Base-by-base conservation (phyloP, 1,140 invertebrate species). In the Fopius arisanus region DNA sequence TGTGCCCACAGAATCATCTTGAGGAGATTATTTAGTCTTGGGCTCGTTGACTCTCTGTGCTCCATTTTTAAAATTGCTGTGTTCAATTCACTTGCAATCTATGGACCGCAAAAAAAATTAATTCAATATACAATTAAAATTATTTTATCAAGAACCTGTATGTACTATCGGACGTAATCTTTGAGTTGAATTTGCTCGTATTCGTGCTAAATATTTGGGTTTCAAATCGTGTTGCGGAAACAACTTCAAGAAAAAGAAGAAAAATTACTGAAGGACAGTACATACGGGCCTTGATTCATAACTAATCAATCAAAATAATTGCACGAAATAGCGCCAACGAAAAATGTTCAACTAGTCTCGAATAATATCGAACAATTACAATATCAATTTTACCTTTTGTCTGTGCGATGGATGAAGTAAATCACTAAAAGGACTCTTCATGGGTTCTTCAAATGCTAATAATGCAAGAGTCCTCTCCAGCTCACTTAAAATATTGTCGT, bases 71-170 rank as follows among this genome's bases (percentile, higher is more conserved):
- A 88, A 78, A 99, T 98, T 2, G 97, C 96, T 73, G 97, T 96
- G 89, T 99, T 99, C 6, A 99, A 88, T 90, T 99, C 97, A 89
- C 96, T 97, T 12, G 97, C 97, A 82, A 99, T 96, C 95, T 97
- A 81, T 26, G 88, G 89, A 79, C 78, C 74, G 71, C 37, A 66
- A 71, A 76, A 78, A 67, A 23, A 41, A 26, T 51, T 29, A 73
- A 67, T 28, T n/a, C 37, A 43, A 67, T 7, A 59, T 65, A 54
- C 29, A 31, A 54, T 33, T 28, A 63, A 62, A 71, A 72, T 37
- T 28, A 71, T 26, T 72, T 14, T 67, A 72, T 54, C 3, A 19
- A 37, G 28, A 26, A 54, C 29, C 26, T 28, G 33, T 10, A 37
- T 37, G 29, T 4, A 31, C 7, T 3, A 31, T 31, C n/a, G n/a